Percentiles rank a stretch among this genome's conserved stretches.
Evolutionary conservation across 2,888 invertebrate genomes (phyloP).

Genomic region (Melanotus villosus): DNA sequence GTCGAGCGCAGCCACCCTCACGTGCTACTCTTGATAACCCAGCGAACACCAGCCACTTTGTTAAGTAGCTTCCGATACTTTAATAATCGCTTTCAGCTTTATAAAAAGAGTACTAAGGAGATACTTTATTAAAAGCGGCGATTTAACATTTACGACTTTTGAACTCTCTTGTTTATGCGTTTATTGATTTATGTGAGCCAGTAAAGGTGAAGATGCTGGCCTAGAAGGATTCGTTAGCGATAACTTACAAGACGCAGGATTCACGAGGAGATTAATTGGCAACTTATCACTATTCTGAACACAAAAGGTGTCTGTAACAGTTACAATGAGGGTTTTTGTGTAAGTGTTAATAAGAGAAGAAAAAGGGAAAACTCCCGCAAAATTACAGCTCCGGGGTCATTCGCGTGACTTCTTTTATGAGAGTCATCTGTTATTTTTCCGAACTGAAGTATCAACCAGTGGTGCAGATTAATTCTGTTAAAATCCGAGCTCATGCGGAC

Average conservation of each 20-base stretch:
- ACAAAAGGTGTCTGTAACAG: constrained; percentile 17
- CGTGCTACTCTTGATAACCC: constrained; percentile 29
- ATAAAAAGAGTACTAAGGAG: constrained; percentile 11
- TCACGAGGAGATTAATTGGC: constrained; percentile 18
- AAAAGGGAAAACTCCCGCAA: constrained; percentile 13
- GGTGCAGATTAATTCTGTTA: constrained; percentile 17
- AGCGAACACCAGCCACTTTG: constrained; percentile 20
- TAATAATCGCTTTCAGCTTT: constrained; percentile 16
- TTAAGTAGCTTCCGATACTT: constrained; percentile 29
- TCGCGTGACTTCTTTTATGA: constrained; percentile 16
- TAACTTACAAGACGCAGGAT: constrained; percentile 13
- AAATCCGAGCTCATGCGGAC: constrained; percentile 20
- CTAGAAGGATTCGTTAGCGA: constrained; percentile 14
- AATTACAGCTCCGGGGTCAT: constrained; percentile 1
- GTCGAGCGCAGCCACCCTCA: constrained; percentile 27
- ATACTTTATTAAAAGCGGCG: constrained; percentile 3
- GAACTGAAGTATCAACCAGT: constrained; percentile 15
- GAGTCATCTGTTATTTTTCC: constrained; percentile 13
- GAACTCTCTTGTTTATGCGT: constrained; percentile 3
- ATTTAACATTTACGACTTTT: constrained; percentile 5
- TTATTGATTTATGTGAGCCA: constrained; percentile 11
- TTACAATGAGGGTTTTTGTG: constrained; percentile 18
- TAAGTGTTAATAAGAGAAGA: constrained; percentile 16
- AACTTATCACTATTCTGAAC: constrained; percentile 16
- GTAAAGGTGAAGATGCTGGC: constrained; percentile 12